Evolutionary conservation across 2,113 vertebrate species (phyloP).

Genomic region (Camarhynchus parvulus): DNA sequence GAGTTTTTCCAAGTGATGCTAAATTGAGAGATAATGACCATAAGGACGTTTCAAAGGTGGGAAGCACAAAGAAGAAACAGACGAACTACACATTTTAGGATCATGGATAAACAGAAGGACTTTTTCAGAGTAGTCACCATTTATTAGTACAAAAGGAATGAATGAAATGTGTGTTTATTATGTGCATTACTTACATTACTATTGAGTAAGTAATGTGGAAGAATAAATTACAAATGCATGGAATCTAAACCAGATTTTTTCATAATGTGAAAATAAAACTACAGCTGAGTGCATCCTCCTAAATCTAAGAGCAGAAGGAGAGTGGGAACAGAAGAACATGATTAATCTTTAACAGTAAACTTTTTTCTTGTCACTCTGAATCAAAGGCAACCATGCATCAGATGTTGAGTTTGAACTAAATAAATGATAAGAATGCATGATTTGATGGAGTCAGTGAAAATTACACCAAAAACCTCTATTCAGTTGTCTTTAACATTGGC

Average conservation of each 20-base stretch:
- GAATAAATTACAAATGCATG: conserved; percentile 23
- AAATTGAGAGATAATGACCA: neutral
- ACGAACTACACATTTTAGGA: neutral
- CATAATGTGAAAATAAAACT: conserved; percentile 20
- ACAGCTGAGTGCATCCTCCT: neutral
- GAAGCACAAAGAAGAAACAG: neutral
- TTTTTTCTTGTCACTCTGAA: conserved; percentile 65
- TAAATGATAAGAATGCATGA: conserved; percentile 16
- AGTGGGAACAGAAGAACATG: conserved; percentile 64
- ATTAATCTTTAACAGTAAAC: conserved; percentile 69
- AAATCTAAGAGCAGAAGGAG: conserved; percentile 60
- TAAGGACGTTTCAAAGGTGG: neutral
- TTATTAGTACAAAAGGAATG: conserved; percentile 1
- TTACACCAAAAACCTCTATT: neutral
- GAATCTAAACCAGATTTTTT: neutral
- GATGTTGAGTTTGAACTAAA: conserved; percentile 43
- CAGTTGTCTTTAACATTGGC: neutral
- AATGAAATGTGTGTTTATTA: neutral
- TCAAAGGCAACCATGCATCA: conserved; percentile 51
- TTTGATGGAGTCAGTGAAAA: neutral
- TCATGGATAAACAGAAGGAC: neutral
- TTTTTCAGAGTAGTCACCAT: neutral
- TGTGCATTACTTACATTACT: neutral
- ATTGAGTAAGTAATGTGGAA: neutral
- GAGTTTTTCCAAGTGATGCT: neutral